Evolutionary conservation across 2,888 invertebrate species (phyloP), one percentile per base, ranked within the genome.

Genomic region (Aquatica leii): DNA sequence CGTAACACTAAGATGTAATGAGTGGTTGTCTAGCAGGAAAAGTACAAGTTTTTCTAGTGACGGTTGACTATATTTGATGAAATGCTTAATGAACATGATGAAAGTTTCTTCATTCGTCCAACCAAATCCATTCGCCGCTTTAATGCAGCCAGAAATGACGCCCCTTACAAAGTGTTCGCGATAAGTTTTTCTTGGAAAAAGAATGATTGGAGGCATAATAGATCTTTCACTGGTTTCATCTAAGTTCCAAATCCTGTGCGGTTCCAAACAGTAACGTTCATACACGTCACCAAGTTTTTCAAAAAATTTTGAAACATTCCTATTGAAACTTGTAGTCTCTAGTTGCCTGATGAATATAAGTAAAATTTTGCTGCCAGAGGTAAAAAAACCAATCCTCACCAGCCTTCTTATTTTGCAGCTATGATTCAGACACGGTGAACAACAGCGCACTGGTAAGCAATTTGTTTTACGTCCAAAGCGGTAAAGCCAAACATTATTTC

Each of bases 281-380:
- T 31, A 31, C 4, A 31, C 31, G 9, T 31, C 31, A 31, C 31
- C 17, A 1, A 43, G 17, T 15, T 43, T 43, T 6, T 43, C 3
- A 15, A 43, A 43, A 15, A 43, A 43, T 15, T 6, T 15, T 4
- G 6, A 6, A 2, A 43, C 43, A 43, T 43, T 14, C n/a, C n/a
- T n/a, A n/a, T n/a, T n/a, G n/a, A 77, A 50, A 56, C 74, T 77
- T 0, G 75, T 76, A 6, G 72, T 69, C 65, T 75, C 67, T 35
- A 75, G 73, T 18, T 55, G 68, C 37, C 74, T 52, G 8, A 76
- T 51, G 4, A 71, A 69, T 17, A 76, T 17, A 31, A 15, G n/a
- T 11, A 34, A 31, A 35, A n/a, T n/a, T n/a, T n/a, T n/a, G n/a
- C 46, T 37, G 18, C 37, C 8, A 34, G 34, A 53, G 37, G 9